These are phyloP conservation scores for Cassiopea xamachana DNA, from an alignment of 30 jellyfish, hydroid and myxozoan genomes.

Conservation along the genomic window DNA sequence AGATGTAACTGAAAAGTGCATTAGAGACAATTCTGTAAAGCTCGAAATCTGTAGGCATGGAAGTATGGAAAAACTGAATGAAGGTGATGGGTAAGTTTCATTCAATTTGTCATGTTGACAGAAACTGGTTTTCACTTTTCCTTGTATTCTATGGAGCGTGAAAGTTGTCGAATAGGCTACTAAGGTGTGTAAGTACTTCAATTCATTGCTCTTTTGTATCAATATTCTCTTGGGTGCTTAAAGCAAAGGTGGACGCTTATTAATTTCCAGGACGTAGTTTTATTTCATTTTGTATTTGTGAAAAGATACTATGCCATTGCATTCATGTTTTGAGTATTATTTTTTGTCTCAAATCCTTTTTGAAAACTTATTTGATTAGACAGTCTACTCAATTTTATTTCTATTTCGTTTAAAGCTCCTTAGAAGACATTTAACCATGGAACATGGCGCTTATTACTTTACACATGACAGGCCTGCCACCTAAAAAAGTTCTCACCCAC, in stretches of 20 bases:
- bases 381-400: too few species aligned
- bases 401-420: too few species aligned
- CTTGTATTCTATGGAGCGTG: not conserved
- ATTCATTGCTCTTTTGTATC: not conserved
- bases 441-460: too few species aligned
- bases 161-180: not conserved
- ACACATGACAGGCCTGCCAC: too few species aligned
- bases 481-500: too few species aligned
- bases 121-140: too few species aligned
- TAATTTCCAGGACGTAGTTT: not conserved
- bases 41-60: constrained; percentile 84
- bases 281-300: too few species aligned
- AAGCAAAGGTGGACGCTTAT: not conserved
- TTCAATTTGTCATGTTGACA: not conserved
- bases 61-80: constrained; percentile 48
- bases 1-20: constrained; percentile 68
- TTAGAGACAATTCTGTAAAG: constrained; percentile 49
- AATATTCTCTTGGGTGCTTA: not conserved
- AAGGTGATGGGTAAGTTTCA: constrained; percentile 78
- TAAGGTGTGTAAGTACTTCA: not conserved
- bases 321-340: too few species aligned
- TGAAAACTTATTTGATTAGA: too few species aligned
- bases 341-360: too few species aligned
- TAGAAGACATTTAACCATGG: too few species aligned
- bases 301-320: too few species aligned